Evolutionary conservation across 2,113 vertebrate species (phyloP), one percentile per base, ranked within the genome.

Genomic region (Calypte anna): DNA sequence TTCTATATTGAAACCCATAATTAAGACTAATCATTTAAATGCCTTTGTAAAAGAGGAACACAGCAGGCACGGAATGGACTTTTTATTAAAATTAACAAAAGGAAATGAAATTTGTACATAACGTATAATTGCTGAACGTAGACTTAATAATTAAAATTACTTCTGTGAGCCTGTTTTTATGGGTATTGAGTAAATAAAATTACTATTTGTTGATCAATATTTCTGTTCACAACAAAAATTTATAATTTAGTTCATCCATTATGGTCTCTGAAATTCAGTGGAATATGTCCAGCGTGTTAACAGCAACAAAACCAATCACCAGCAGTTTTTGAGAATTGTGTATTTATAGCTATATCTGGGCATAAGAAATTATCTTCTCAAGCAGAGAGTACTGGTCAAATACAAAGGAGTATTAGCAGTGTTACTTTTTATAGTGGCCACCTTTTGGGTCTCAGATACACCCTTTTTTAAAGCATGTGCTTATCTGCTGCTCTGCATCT

Each of bases 31-130:
- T 95, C 76, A 79, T 96, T 94, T 90, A 94, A 94, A 78, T 85
- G 81, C 54, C 70, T 75, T 63, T 91, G 69, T 85, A 64, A 92
- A 74, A 93, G 92, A 76, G 58, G 76, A 94, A 55, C 83, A 36
- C 95, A 95, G 88, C 51, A n/a, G 86, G 96, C 69, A 54, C 2
- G 1, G 53, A 95, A 61, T 87, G 90, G 95, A 90, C 80, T 93
- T 97, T 92, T 96, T 89, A 95, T 95, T 96, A 94, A 97, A 96
- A 96, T 94, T 92, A 96, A 90, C 93, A 96, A 91, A 91, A 92
- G 88, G 68, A 88, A 95, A 95, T 88, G 44, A 81, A 82, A 75
- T 84, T 94, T 81, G 79, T 90, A 33, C 61, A 10, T 88, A 91
- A 91, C 54, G 36, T 72, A 11, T 77, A 94, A 96, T 91, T 80